phyloP scores from a whole-genome alignment of 2,888 invertebrate species.

The Sarcophaga carnaria region DNA sequence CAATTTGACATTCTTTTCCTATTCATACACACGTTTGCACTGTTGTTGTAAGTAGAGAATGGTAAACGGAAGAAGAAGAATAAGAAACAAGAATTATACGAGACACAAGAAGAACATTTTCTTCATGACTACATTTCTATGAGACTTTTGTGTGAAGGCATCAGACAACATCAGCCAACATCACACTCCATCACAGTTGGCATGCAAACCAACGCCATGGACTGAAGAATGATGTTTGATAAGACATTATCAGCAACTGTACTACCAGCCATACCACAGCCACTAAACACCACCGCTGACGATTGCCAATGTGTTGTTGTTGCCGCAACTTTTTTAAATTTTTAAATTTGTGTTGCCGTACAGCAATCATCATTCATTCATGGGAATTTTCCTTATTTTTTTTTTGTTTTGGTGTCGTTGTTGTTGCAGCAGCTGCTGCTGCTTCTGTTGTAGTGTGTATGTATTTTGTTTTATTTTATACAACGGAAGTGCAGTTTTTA shows the following conservation, averaged over 20 bases:
- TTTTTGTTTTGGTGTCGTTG: neutral
- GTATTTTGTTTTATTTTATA: conserved; percentile 24
- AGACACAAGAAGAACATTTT: conserved; percentile 48
- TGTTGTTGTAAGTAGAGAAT: neutral
- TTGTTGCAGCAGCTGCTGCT: too few species aligned
- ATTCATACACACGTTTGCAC: neutral
- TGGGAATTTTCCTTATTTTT: neutral
- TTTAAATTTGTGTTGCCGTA: too few species aligned
- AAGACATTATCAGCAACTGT: neutral
- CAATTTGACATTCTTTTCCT: conserved; percentile 46
- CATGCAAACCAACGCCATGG: neutral
- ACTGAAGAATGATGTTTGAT: neutral
- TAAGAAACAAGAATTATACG: neutral
- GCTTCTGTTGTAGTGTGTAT: neutral
- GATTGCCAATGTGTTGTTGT: too few species aligned
- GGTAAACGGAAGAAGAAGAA: neutral
- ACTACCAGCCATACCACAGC: neutral
- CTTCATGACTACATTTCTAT: conserved; percentile 59
- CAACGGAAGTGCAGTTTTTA: conserved; percentile 66
- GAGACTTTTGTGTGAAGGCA: conserved; percentile 50
- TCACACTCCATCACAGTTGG: conserved; percentile 34
- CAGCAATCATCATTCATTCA: conserved; percentile 5
- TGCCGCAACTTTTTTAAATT: too few species aligned
- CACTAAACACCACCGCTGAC: too few species aligned
- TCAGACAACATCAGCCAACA: conserved; percentile 39